phyloP scores from a whole-genome alignment of 2,113 vertebrate genomes.

The Dicaeum eximium region DNA sequence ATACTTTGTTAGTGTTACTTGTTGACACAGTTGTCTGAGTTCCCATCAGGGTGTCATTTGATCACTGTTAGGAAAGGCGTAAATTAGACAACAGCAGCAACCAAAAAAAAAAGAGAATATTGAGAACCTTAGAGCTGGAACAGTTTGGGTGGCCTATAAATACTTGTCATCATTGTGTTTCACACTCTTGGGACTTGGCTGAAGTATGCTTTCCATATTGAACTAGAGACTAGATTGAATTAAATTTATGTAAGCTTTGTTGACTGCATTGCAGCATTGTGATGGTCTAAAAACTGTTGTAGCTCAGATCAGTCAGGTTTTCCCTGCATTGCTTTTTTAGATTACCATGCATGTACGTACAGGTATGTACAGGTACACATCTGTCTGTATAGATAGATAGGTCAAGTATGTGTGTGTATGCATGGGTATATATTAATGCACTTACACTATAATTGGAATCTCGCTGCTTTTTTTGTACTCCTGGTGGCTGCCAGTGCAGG shows the following conservation, averaged over 20 bases:
- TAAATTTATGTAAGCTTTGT: not conserved
- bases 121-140: not conserved
- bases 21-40: constrained; percentile 44
- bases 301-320: not conserved
- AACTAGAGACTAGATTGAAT: not conserved
- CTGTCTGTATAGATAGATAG: not conserved
- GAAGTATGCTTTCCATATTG: not conserved
- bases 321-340: not conserved
- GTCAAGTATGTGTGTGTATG: not conserved
- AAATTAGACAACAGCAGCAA: constrained; percentile 23
- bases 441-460: not conserved
- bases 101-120: not conserved
- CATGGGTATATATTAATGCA: not conserved
- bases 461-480: not conserved
- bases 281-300: not conserved
- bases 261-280: not conserved
- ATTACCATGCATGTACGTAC: accelerated
- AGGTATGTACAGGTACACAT: no score
- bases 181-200: not conserved
- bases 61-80: not conserved
- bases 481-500: not conserved
- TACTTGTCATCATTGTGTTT: not conserved
- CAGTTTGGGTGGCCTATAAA: constrained; percentile 25
- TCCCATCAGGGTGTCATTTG: constrained; percentile 1
- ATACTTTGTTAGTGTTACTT: constrained; percentile 30